Evolutionary conservation across 1,140 invertebrate species (phyloP).

Genomic region (Tribolium madens): DNA sequence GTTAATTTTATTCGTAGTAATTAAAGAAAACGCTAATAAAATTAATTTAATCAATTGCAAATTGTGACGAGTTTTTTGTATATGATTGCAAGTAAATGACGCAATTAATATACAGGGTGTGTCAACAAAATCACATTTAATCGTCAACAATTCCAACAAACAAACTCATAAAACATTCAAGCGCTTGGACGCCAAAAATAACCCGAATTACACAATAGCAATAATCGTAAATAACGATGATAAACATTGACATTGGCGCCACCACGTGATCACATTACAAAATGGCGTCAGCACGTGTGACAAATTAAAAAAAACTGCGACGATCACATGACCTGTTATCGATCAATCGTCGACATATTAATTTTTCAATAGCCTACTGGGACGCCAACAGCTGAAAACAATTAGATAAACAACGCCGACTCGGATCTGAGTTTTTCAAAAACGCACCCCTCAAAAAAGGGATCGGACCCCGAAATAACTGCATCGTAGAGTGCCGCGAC

Average conservation of each 20-base stretch:
- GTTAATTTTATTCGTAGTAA: no score
- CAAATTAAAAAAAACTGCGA: not conserved
- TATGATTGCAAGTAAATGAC: no score
- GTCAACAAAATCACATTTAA: not conserved
- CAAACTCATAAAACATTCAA: no score
- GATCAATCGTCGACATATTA: not conserved
- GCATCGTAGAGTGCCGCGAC: not conserved
- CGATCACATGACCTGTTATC: not conserved
- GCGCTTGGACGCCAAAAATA: not conserved
- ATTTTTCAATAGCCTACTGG: not conserved
- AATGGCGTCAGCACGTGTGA: slow-evolving; percentile 21
- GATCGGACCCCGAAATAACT: slow-evolving; percentile 11
- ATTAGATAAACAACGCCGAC: slow-evolving; percentile 8
- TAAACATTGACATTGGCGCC: not conserved
- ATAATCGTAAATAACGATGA: not conserved
- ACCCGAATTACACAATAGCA: no score
- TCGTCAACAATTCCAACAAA: not conserved
- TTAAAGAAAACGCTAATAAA: no score
- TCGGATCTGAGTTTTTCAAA: not conserved
- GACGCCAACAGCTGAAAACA: not conserved
- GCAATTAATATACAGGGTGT: no score
- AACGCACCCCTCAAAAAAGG: slow-evolving; percentile 28
- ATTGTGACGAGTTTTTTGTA: no score
- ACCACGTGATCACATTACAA: not conserved
- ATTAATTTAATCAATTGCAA: no score